Base-by-base conservation (phyloP, 2,797 vertebrate genomes). In the Alca torda region DNA sequence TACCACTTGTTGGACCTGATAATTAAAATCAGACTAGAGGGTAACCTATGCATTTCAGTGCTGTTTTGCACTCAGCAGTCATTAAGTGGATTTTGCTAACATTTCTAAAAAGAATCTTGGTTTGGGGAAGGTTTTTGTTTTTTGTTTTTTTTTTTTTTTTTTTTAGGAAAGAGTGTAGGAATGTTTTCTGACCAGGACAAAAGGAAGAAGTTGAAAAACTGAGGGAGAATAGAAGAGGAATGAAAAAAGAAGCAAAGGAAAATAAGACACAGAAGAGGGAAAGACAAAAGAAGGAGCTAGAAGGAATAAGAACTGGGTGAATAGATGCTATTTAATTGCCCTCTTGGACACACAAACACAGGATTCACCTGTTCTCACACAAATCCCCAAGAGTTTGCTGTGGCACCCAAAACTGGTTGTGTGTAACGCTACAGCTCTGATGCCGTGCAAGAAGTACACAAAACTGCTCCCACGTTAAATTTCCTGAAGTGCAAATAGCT, bases 161-260 rank as follows among this genome's bases (percentile, higher is more conserved):
- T 65, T 9, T 41, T 64, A 41, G 16, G 31, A 25, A 5, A n/a
- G 48, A 67, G 2, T 0, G 0, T 8, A 35, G 6, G 9, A 8
- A 68, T 50, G 15, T 0, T 64, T 87, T 83, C 31, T 74, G 26
- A 50, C 6, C 74, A 48, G 4, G 16, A 37, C 5, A 60, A 9
- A 61, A 48, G 0, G 3, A 37, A 19, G 2, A 51, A 45, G 1
- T 4, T 37, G 21, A 17, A 84, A 37, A 56, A 54, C 1, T 16
- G 13, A 45, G 6, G 4, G 24, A 67, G 11, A 39, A 51, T 63
- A 64, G 5, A 74, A 25, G 4, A 56, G 4, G 1, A 12, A 50
- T 17, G 7, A 33, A 45, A 78, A 85, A 74, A 30, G 3, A 2
- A 82, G 11, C 1, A 68, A 81, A 63, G 3, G 13, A 56, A 91